Base-by-base conservation (phyloP, 1,140 invertebrate genomes). In the Goniozus legneri region DNA sequence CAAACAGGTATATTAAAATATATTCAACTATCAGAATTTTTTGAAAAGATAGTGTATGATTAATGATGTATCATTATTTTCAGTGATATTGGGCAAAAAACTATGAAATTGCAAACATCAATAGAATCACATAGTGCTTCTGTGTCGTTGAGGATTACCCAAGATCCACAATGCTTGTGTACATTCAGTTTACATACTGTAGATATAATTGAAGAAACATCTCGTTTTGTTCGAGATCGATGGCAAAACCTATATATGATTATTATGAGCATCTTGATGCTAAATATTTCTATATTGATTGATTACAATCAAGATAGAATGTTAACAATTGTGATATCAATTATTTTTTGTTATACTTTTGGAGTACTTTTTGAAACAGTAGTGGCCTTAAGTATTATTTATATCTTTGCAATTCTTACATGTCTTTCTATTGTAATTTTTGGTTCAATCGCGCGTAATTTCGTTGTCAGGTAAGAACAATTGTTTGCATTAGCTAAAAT, bases 111-210 rank as follows among this genome's bases (percentile, higher is more conserved):
- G 1, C 76, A 81, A 55, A 72, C 82, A n/a, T 50, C 54, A 66
- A 74, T 42, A 57, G 68, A 22, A 67, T 66, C 63, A 71, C 70
- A 12, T n/a, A 51, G 50, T 44, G 58, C 45, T 60, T 62, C 67
- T 14, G 64, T 79, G 2, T 60, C 47, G n/a, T 56, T 85, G 1
- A 75, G 71, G 50, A 42, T 85, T 13, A 79, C 75, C 35, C 60
- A 82, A 39, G 78, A 84, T 67, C 79, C 82, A n/a, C 55, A 66
- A 7, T 86, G 83, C 59, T 68, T 69, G 12, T 85, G 84, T 60
- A 60, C 58, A 46, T 73, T 86, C 43, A 48, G 52, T 22, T 42
- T 75, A 10, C 44, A 61, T 34, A 45, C 54, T 47, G 60, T 45
- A 4, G 55, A 56, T 37, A 49, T 65, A 1, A 45, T 75, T 33